A percentile compares a stretch with the other conserved stretches of the same genome.
Conservation (phyloP, 2,113 vertebrate genomes). For the Thalassarche chlororhynchos region DNA sequence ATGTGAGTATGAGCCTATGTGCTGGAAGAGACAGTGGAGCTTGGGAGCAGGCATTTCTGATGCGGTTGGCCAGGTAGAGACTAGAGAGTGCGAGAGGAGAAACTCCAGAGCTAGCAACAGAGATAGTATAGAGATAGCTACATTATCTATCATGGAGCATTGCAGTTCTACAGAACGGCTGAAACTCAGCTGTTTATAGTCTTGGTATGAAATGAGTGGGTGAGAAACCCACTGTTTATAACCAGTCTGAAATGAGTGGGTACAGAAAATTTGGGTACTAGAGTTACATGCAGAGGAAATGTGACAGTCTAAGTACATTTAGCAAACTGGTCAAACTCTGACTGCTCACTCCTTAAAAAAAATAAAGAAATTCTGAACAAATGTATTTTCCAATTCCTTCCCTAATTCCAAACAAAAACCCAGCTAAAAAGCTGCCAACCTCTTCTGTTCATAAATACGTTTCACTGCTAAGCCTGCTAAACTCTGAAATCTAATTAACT, state of each 20-base stretch:
- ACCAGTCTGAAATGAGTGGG: neutral
- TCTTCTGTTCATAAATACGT: neutral
- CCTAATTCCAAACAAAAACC: neutral
- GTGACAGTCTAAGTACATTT: neutral
- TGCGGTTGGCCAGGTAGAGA: neutral
- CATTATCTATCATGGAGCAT: neutral
- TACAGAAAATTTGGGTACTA: neutral
- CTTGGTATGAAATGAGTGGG: neutral
- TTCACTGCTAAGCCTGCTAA: neutral
- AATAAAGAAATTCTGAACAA: neutral
- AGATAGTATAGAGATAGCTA: neutral
- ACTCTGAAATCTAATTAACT: neutral
- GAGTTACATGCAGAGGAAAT: neutral
- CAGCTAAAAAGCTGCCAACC: neutral
- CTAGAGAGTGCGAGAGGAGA: neutral
- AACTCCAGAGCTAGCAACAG: neutral
- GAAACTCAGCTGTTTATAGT: neutral
- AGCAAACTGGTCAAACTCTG: neutral
- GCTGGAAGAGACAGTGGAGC: neutral
- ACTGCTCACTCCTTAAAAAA: neutral
- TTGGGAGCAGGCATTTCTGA: neutral
- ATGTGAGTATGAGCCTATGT: neutral
- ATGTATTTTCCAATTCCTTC: neutral
- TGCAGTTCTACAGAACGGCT: neutral
- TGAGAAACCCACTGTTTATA: neutral